Evolutionary conservation across 1,140 invertebrate genomes (phyloP).

Genomic region (Monomorium pharaonis): DNA sequence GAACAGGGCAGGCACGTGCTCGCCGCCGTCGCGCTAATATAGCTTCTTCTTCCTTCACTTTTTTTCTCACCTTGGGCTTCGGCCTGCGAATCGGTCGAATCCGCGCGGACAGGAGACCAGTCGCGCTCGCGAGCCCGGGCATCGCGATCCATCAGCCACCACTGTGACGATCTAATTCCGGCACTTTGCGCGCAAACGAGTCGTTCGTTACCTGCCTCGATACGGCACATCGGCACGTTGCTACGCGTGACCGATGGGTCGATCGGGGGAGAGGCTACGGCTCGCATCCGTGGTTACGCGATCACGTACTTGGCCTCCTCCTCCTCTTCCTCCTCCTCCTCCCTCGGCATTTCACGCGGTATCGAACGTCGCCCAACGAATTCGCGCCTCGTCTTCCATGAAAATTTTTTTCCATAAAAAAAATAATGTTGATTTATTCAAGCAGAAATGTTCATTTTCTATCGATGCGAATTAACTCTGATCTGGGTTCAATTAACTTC

Average conservation of each 20-base stretch:
- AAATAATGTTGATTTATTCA: neutral
- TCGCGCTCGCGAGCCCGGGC: conserved; percentile 79
- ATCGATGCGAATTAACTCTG: too few relatives aligned
- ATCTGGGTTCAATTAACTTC: too few relatives aligned
- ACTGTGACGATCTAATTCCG: neutral
- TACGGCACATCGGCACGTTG: conserved; percentile 43
- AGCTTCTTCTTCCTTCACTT: conserved; percentile 58
- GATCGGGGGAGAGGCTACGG: conserved; percentile 30
- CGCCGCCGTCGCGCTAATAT: neutral
- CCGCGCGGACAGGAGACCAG: conserved; percentile 82
- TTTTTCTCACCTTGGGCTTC: conserved; percentile 79
- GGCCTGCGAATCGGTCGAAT: conserved; percentile 76
- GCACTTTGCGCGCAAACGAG: neutral
- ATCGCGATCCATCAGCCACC: conserved; percentile 65
- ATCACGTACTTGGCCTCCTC: neutral
- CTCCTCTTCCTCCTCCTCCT: too few relatives aligned
- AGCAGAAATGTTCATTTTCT: too few relatives aligned
- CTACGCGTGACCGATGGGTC: conserved; percentile 63
- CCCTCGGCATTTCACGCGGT: neutral
- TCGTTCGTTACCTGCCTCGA: neutral
- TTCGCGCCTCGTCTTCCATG: neutral
- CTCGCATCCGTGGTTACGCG: neutral
- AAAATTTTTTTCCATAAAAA: neutral
- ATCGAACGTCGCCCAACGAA: neutral
- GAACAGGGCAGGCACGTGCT: neutral